phyloP scores from a whole-genome alignment of 2,888 invertebrate species.

The Rutpela maculata region DNA sequence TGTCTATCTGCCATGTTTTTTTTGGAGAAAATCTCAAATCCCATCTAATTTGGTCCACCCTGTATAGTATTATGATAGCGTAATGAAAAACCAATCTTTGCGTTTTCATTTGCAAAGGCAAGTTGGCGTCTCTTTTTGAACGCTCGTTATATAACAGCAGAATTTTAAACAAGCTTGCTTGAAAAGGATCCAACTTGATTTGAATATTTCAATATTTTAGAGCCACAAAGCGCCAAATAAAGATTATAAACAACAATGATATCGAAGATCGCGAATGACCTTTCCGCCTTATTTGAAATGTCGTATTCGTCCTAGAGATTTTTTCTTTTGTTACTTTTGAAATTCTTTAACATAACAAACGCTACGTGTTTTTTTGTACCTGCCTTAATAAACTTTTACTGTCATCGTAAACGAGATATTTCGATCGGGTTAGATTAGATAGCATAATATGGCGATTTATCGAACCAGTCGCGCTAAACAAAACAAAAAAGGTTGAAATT shows the following conservation, averaged over 20 bases:
- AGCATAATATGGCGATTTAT: not conserved
- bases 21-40: too few species aligned
- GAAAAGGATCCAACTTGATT: not conserved
- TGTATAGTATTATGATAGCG: too few species aligned
- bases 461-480: too few species aligned
- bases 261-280: slow-evolving; percentile 4
- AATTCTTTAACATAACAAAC: not conserved
- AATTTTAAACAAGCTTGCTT: not conserved
- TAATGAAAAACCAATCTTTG: too few species aligned
- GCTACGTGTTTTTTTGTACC: not conserved
- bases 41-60: too few species aligned
- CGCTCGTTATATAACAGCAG: too few species aligned
- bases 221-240: not conserved
- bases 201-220: not conserved
- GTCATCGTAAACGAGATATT: not conserved
- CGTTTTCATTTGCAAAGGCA: too few species aligned
- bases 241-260: not conserved
- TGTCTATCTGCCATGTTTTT: too few species aligned
- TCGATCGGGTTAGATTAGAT: not conserved
- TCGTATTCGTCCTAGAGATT: slow-evolving; percentile 7
- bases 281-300: slow-evolving; percentile 3
- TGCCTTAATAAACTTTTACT: not conserved
- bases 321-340: not conserved
- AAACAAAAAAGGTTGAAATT: not conserved
- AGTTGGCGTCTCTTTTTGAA: too few species aligned